These are phyloP conservation scores for Drosophila equinoxialis DNA, from an alignment of 1,140 invertebrate genomes.

Conservation along the genomic window DNA sequence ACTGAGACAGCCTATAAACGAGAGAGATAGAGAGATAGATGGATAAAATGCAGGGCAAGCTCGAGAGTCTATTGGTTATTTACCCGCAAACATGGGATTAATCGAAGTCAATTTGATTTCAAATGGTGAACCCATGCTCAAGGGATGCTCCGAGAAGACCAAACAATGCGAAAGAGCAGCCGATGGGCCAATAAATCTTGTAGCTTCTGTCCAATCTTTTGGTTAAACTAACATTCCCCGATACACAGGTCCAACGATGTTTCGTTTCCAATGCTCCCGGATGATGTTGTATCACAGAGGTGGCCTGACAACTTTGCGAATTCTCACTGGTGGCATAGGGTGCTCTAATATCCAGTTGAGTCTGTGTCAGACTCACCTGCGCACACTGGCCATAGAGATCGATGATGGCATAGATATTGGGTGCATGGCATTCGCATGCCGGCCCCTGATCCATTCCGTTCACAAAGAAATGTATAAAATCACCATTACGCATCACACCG, in stretches of 20 bases:
- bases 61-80: not conserved
- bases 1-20: conserved; percentile 63
- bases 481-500: conserved; percentile 93
- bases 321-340: conserved; percentile 83
- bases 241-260: conserved; percentile 80
- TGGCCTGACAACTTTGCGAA: conserved; percentile 82
- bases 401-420: conserved; percentile 95
- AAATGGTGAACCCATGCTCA: conserved; percentile 78
- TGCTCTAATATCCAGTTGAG: conserved; percentile 75
- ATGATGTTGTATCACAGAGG: conserved; percentile 79
- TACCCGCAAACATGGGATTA: conserved; percentile 79
- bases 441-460: conserved; percentile 95
- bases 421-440: conserved; percentile 92
- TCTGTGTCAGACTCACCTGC: conserved; percentile 87
- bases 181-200: conserved; percentile 61
- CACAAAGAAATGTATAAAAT: conserved; percentile 95
- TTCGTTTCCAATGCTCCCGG: conserved; percentile 63
- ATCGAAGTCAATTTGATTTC: conserved; percentile 77
- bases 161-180: conserved; percentile 74
- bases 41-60: not conserved
- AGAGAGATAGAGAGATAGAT: conserved; percentile 5
- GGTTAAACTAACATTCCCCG: conserved; percentile 76
- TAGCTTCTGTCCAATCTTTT: conserved; percentile 81
- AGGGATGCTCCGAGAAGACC: conserved; percentile 79
- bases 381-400: conserved; percentile 97